Percentiles rank a stretch among this genome's conserved stretches.
These are phyloP conservation scores for Gambusia affinis DNA, from an alignment of 2,113 vertebrate genomes.

Conservation along the genomic window DNA sequence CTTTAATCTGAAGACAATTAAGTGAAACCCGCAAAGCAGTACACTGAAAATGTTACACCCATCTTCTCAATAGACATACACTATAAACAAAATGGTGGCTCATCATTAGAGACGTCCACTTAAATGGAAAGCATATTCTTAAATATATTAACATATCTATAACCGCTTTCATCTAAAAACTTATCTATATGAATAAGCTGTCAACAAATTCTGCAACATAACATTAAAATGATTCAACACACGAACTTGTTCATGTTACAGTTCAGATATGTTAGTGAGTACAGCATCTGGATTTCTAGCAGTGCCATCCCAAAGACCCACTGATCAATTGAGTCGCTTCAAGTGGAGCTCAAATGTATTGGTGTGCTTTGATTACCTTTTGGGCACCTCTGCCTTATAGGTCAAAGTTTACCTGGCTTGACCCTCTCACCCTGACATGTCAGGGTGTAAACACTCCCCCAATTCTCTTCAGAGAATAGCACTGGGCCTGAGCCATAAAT, in stretches of 20 bases:
- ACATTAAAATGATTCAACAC: background rate
- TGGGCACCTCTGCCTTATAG: conserved; percentile 44
- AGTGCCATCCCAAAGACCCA: conserved; percentile 36
- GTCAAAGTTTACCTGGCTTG: conserved; percentile 69
- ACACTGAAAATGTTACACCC: background rate
- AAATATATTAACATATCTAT: background rate
- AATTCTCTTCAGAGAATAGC: conserved; percentile 69
- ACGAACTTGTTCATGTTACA: background rate
- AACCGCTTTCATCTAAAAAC: too few relatives aligned
- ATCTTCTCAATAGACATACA: background rate
- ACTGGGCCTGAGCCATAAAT: conserved; percentile 73
- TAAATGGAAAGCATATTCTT: background rate
- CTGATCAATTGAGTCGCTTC: conserved; percentile 46
- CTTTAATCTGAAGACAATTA: background rate
- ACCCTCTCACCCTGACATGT: conserved; percentile 61
- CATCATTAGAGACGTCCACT: background rate
- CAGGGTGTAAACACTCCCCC: conserved; percentile 71
- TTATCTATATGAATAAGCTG: background rate
- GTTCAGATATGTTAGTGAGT: conserved; percentile 1
- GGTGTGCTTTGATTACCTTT: conserved; percentile 29
- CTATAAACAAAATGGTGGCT: background rate
- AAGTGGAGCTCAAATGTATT: conserved; percentile 33
- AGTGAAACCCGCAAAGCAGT: too few relatives aligned
- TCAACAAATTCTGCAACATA: background rate
- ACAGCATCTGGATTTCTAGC: conserved; percentile 28